Base-by-base conservation (phyloP, 2,113 vertebrate species). In the Prolemur simus region DNA sequence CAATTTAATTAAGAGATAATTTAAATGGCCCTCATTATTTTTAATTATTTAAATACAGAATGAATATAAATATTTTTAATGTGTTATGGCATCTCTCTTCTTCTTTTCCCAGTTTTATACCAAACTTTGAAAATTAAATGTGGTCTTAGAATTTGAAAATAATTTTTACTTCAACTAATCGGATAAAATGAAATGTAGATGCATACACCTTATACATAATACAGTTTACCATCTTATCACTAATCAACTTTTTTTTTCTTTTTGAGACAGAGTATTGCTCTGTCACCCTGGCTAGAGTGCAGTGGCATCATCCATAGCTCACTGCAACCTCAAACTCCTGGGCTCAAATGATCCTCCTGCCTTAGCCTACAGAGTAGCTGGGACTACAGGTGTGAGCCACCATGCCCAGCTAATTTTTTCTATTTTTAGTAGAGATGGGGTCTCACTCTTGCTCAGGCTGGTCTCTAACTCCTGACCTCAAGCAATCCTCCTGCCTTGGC, bases 11-110 rank as follows among this genome's bases (percentile, higher is more conserved):
- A 82, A 87, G 58, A 32, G 52, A 54, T 91, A 52, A 91, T 91
- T 93, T 87, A 23, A 88, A 81, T 91, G 18, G 73, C 15, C 6
- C 6, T n/a, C n/a, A 52, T 87, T 89, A 84, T 74, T 88, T 47
- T 81, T 85, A 80, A 68, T 83, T 81, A 58, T 69, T 96, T 96
- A 94, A 92, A 87, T n/a, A 89, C 6, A 60, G 9, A 84, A 95
- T 23, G 12, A 89, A 73, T 82, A 81, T 63, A 54, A 0, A 87
- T 8, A 77, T 29, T 60, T 92, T 71, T 91, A 88, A 69, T 42
- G 69, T 80, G 25, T 81, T 37, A 87, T 7, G 77, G 23, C 8
- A 84, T 66, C 18, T 73, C 34, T 94, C 32, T 82, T 87, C 25
- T 68, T 3, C 13, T 94, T 92, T 83, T 77, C n/a, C 68, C 37